Evolutionary conservation across 2,797 vertebrate species (phyloP), one percentile per base, ranked within the genome.

Genomic region (Lacerta agilis): DNA sequence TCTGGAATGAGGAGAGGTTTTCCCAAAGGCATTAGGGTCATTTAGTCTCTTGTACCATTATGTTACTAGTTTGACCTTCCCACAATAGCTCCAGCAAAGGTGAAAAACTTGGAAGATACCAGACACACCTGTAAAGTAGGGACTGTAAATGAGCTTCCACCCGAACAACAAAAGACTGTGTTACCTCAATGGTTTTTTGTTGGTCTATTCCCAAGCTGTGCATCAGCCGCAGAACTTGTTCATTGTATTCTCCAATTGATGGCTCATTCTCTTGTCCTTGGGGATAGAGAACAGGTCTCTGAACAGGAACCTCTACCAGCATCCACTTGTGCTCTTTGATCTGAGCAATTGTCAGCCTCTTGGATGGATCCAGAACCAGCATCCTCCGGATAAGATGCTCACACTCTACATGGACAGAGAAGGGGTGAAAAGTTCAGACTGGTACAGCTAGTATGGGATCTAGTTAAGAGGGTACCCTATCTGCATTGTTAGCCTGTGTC

Each of bases 291-390:
- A 98, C 41, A 1, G 98, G 97, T 89, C 98, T 97, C 95, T 98
- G 98, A 0, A 98, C 96, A 0, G 98, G 99, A 77, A 98, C 97
- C 33, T 99, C 98, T 69, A 98, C 89, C 10, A 98, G 96, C 99
- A 99, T 99, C 99, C 99, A 99, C 91, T 99, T 99, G 95, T 99
- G 99, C 93, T 99, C 98, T 96, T 98, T 99, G 92, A 99, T 99
- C 95, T 99, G 99, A 78, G 97, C 97, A 92, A 99, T 97, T 11
- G 97, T 98, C 85, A 99, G 96, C 25, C 99, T 97, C 95, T 99
- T 99, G 76, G 98, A 98, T 0, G 99, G 99, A 93, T 99, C 99
- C 88, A 99, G 96, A 10, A 99, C 99, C 97, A 99, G 90, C 99
- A 99, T 99, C 89, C 98, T 97, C 90, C 99, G 98, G 93, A 99